Percentiles rank a stretch among this genome's conserved stretches.
Evolutionary conservation across 2,888 invertebrate genomes (phyloP).

Genomic region (Agonopterix subpropinquella): DNA sequence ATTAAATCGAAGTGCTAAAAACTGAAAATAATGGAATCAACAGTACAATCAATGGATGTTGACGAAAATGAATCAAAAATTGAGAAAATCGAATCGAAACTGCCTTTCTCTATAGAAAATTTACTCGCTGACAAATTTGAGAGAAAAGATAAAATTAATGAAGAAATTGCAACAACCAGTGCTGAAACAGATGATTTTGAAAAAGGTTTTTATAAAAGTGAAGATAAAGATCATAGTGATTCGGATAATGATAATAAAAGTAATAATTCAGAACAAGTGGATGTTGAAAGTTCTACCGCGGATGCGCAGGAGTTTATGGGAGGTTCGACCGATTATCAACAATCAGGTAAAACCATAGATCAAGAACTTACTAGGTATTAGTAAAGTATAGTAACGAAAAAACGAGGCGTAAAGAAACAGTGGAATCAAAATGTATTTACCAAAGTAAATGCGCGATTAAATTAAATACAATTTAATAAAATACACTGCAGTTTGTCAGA

Average conservation of each 20-base stretch:
- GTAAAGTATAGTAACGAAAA: too few species aligned
- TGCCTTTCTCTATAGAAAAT: conserved; percentile 63
- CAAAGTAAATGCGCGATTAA: too few species aligned
- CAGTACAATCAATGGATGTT: conserved; percentile 31
- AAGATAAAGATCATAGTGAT: conserved; percentile 33
- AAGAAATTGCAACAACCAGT: conserved; percentile 10
- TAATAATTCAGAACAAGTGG: conserved; percentile 53
- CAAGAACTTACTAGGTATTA: too few species aligned
- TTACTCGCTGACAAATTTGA: conserved; percentile 56
- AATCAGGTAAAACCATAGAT: conserved; percentile 40
- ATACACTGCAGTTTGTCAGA: too few species aligned
- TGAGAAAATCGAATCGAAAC: conserved; percentile 44
- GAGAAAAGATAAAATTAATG: conserved; percentile 11
- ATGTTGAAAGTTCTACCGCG: conserved; percentile 52
- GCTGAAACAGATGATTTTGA: conserved; percentile 25
- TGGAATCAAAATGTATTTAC: too few species aligned
- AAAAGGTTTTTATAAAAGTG: conserved; percentile 6
- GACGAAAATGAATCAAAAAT: conserved; percentile 32
- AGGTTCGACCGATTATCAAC: conserved; percentile 47
- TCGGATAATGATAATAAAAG: conserved; percentile 45
- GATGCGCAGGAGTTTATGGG: conserved; percentile 49
- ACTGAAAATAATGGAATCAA: conserved; percentile 11
- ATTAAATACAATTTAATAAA: too few species aligned
- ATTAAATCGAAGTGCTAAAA: background rate
- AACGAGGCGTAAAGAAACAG: too few species aligned